phyloP scores from a whole-genome alignment of 2,797 vertebrate genomes.

The Protonibea diacanthus region DNA sequence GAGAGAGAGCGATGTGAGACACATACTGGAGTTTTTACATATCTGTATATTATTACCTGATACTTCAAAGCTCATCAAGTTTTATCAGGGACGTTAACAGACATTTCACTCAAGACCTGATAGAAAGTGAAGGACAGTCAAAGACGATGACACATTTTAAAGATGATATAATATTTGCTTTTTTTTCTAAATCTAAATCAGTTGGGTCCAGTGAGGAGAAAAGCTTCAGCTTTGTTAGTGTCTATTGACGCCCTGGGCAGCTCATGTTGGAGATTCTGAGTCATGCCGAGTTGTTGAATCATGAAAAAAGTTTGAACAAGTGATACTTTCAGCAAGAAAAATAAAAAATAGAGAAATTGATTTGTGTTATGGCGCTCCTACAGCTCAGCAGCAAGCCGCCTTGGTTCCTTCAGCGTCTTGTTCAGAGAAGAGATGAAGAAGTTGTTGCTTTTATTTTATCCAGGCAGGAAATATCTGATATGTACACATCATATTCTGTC shows the following conservation, averaged over 20 bases:
- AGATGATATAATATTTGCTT: neutral
- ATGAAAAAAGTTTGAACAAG: conserved; percentile 20
- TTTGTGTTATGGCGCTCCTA: too few relatives aligned
- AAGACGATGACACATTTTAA: neutral
- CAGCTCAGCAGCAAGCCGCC: too few relatives aligned
- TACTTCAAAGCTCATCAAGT: neutral
- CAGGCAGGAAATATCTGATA: neutral
- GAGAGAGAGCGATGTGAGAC: neutral
- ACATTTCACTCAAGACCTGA: neutral
- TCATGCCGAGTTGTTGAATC: conserved; percentile 25
- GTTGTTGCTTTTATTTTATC: neutral
- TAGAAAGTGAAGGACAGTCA: neutral
- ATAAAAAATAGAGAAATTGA: neutral
- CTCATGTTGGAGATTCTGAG: neutral
- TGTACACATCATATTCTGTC: neutral
- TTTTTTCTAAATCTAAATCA: neutral
- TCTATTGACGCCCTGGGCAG: conserved; percentile 1
- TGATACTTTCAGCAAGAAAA: neutral
- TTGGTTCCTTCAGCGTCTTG: neutral
- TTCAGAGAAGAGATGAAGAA: neutral
- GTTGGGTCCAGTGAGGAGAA: conserved; percentile 18
- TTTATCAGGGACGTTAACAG: conserved; percentile 1
- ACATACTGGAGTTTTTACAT: neutral
- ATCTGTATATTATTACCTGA: neutral
- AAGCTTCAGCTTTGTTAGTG: neutral